Conservation (phyloP, 1,140 invertebrate species). For the Brachionus rotundiformis region DNA sequence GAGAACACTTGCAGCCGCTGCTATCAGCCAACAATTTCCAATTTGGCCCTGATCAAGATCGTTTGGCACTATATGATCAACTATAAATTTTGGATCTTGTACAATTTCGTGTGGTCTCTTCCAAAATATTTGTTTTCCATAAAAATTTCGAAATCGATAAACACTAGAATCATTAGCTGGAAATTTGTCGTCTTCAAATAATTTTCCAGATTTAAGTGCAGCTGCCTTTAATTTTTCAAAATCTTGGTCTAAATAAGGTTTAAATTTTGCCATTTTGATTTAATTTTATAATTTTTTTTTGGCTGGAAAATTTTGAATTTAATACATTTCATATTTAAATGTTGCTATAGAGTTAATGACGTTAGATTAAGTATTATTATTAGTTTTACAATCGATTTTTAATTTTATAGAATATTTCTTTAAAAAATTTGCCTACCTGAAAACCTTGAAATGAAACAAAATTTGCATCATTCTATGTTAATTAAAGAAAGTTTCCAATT, state of each 20-base stretch:
- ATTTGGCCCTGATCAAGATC: constrained; percentile 48
- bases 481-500: too few relatives aligned
- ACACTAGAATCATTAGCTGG: constrained; percentile 43
- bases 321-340: constrained; percentile 12
- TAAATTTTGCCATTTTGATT: constrained; percentile 7
- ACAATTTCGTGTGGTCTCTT: constrained; percentile 37
- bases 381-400: constrained; percentile 15
- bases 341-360: constrained; percentile 35
- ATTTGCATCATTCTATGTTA: too few relatives aligned
- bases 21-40: constrained; percentile 51
- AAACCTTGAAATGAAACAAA: neutral
- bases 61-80: constrained; percentile 28
- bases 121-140: neutral
- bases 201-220: constrained; percentile 28
- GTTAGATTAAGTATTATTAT: neutral
- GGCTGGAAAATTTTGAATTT: neutral
- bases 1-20: neutral
- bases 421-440: neutral
- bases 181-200: constrained; percentile 52
- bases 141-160: neutral
- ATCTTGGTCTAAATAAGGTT: constrained; percentile 38
- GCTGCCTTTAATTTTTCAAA: constrained; percentile 15
- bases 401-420: neutral
- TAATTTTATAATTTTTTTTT: neutral
- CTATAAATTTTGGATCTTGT: constrained; percentile 39